Evolutionary conservation across 2,888 invertebrate genomes (phyloP).

Genomic region (Sinelater perroti): DNA sequence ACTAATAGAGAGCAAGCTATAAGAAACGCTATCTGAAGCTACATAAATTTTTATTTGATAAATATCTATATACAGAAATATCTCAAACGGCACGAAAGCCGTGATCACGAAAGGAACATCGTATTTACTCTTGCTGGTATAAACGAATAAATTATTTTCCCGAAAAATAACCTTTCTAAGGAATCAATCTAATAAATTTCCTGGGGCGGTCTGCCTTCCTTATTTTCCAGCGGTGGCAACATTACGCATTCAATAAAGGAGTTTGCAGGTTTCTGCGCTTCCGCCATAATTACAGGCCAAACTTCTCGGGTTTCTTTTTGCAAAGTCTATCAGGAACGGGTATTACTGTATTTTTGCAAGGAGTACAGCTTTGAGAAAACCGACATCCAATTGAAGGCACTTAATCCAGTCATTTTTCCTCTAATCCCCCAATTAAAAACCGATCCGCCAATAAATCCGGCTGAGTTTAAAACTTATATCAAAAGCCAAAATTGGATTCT

Average conservation of each 20-base stretch:
- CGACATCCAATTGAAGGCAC: conserved; percentile 4
- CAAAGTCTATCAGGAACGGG: background rate
- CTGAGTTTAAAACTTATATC: conserved; percentile 25
- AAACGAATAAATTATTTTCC: conserved; percentile 7
- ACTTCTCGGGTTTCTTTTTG: background rate
- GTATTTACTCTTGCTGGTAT: conserved; percentile 3
- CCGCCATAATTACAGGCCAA: background rate
- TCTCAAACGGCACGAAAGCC: background rate
- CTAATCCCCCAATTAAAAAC: conserved; percentile 22
- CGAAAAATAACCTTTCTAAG: conserved; percentile 1
- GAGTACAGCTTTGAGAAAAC: conserved; percentile 4
- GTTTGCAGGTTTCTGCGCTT: conserved; percentile 3
- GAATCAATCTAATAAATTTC: conserved; percentile 8
- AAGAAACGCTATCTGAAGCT: conserved; percentile 18
- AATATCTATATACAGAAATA: conserved; percentile 2
- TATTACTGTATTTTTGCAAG: background rate
- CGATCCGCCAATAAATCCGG: conserved; percentile 19
- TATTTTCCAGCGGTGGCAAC: background rate
- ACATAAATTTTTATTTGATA: conserved; percentile 20
- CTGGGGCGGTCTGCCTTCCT: background rate
- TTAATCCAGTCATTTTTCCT: conserved; percentile 23
- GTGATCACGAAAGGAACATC: background rate
- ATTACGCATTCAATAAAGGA: conserved; percentile 7
- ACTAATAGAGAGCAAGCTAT: background rate
- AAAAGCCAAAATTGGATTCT: conserved; percentile 30